Base-by-base conservation (phyloP, 2,797 vertebrate genomes). In the Telmatherina bonti region DNA sequence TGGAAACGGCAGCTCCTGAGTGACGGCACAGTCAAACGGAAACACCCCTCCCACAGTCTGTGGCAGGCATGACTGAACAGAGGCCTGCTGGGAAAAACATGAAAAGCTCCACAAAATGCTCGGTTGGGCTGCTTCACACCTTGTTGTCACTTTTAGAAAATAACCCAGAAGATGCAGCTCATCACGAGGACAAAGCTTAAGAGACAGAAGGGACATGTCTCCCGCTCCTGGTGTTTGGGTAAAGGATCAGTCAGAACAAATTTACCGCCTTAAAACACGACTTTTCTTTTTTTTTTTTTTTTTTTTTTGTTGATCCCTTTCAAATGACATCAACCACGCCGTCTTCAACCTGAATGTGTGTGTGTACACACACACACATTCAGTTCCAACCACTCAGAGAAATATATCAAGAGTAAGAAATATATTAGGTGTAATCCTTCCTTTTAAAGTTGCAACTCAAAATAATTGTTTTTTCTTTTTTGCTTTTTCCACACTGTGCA, bases 71-170 rank as follows among this genome's bases (percentile, higher is more conserved):
- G 82, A 62, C 75, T 71, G 75, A 49, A 66, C 79, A 71, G 72
- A 85, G 78, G 85, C 30, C 85, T 83, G 80, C 78, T 73, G 75
- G 72, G 81, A 87, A 86, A 85, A 57, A 72, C 36, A 67, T 24
- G 45, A 45, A 61, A 60, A 43, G 43, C 27, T 8, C n/a, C 16
- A 70, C 11, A 4, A 22, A 10, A 4, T 38, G 43, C 36, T 61
- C 41, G 12, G 12, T 41, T 43, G 64, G 31, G 26, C 49, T 2
- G 13, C 5, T 24, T 41, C 22, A 51, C 15, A 18, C 33, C n/a
- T 33, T 29, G 31, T 69, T 43, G 49, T 64, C n/a, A 16, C 16
- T 77, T 26, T 36, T 36, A 65, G 11, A 22, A 31, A 53, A 20
- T 18, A 1, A 24, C 45, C 1, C 6, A 8, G 7, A 24, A 20